These are phyloP conservation scores for Campoletis sonorensis DNA, from an alignment of 1,140 invertebrate genomes.

Conservation along the genomic window DNA sequence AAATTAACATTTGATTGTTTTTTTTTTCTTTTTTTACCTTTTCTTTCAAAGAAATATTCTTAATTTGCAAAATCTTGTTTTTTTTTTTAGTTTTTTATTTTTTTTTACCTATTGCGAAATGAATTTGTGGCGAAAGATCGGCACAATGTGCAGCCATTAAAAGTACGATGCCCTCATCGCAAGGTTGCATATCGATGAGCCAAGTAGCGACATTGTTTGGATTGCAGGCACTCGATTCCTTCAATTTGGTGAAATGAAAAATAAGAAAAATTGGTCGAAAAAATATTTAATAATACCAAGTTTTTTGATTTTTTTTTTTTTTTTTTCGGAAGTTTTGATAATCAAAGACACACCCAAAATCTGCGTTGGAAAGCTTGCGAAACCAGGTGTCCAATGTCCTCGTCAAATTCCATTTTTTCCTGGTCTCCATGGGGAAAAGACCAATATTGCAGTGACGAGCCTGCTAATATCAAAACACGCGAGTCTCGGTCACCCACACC, in stretches of 20 bases:
- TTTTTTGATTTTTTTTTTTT: too few relatives aligned
- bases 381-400: conserved; percentile 80
- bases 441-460: conserved; percentile 85
- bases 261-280: conserved; percentile 7
- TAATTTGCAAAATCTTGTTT: too few relatives aligned
- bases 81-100: neutral
- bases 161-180: conserved; percentile 82
- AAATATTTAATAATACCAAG: conserved; percentile 38
- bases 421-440: conserved; percentile 75
- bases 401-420: conserved; percentile 81
- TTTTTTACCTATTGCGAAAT: conserved; percentile 82
- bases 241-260: conserved; percentile 40
- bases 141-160: conserved; percentile 84
- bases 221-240: conserved; percentile 68
- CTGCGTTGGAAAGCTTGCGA: conserved; percentile 79
- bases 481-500: conserved; percentile 72
- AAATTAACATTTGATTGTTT: too few relatives aligned
- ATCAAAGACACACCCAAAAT: conserved; percentile 77
- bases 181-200: conserved; percentile 86
- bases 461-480: conserved; percentile 82
- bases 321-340: too few relatives aligned
- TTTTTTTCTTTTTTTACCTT: neutral
- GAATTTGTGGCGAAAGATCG: conserved; percentile 80
- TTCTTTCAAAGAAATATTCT: neutral
- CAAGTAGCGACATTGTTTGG: conserved; percentile 77